Base-by-base conservation (phyloP, 2,113 vertebrate genomes). In the Heterotilapia buettikoferi region DNA sequence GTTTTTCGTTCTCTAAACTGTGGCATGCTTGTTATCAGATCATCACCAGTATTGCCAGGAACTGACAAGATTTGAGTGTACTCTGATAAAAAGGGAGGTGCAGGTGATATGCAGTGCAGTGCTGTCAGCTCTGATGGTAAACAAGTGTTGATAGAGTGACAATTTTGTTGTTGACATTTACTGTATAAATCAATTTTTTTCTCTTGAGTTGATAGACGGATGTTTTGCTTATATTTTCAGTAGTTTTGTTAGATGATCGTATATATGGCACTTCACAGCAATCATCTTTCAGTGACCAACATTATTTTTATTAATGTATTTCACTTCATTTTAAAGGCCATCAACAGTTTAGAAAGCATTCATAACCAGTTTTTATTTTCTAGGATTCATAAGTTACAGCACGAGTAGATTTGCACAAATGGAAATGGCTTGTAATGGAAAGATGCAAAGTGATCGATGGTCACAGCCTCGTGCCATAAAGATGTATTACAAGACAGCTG, bases 401-500 rank as follows among this genome's bases (percentile, higher is more conserved):
- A 56, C 24, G 21, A 56, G 21, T 56, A 24, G 53, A 57, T 57
- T 26, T 57, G 12, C 24, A 57, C 2, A 2, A 57, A 57, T 0
- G 24, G 2, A 29, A 57, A 57, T 0, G 56, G 24, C 5, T 57
- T 57, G 3, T 16, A 57, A 29, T 57, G 2, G 0, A 29, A 7
- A 57, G 54, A 14, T 57, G 1, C 24, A 57, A 57, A 3, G 54
- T 16, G 13, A 16, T 29, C 7, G 0, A 57, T 57, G 56, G 56
- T 0, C 12, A 57, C 56, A 16, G 13, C 54, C 54, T 1, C 4
- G 0, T 29, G 24, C 0, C 29, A 1, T 59, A 59, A 16, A 29
- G 0, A 29, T 8, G 10, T 54, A 57, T 57, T 24, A 29, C 0
- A 57, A 57, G 54, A 2, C 24, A 0, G 24, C 0, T 57, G 24